Evolutionary conservation across 2,797 vertebrate species (phyloP), one percentile per base, ranked within the genome.

Genomic region (Margarornis squamiger): DNA sequence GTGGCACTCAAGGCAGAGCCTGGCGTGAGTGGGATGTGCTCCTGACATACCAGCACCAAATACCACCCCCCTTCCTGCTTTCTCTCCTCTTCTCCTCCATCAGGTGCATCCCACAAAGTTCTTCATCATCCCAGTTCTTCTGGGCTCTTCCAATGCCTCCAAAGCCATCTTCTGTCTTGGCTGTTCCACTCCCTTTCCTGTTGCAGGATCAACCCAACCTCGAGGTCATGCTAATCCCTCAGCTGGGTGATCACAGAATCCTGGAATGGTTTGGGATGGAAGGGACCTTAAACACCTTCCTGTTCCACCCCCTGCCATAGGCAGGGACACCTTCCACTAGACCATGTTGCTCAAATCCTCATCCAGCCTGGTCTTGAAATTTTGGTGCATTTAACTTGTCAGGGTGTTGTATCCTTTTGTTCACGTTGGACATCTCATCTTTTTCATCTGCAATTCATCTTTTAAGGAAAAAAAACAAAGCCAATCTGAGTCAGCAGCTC

Each of bases 1-100:
- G 12, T 30, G 19, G 17, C 20, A 43, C 9, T 26, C 12, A 23
- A 16, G 39, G 48, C 9, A 71, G 27, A 82, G 3, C 18, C 39
- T 61, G 27, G 18, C 11, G 32, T 21, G 3, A 36, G 26, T 5
- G 18, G 38, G 10, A 52, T 4, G 1, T 51, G 16, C 38, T 63
- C 46, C 11, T 63, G 67, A 13, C 6, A 12, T 21, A 63, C 26
- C 1, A 67, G 32, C 18, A 61, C 36, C 7, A 72, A 62, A 62
- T n/a, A 14, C 0, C 6, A 4, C 3, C 12, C 1, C 24, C 2
- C 2, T 10, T 10, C 36, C n/a, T 46, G 27, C n/a, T 39, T 63
- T 72, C 58, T 27, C 27, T 32, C 46, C 29, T 82, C 9, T 46
- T 38, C n/a, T 52, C 20, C 57, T 62, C n/a, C n/a, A 6, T 61